phyloP scores from a whole-genome alignment of 2,888 invertebrate species.

The Lasioglossum marginatum region DNA sequence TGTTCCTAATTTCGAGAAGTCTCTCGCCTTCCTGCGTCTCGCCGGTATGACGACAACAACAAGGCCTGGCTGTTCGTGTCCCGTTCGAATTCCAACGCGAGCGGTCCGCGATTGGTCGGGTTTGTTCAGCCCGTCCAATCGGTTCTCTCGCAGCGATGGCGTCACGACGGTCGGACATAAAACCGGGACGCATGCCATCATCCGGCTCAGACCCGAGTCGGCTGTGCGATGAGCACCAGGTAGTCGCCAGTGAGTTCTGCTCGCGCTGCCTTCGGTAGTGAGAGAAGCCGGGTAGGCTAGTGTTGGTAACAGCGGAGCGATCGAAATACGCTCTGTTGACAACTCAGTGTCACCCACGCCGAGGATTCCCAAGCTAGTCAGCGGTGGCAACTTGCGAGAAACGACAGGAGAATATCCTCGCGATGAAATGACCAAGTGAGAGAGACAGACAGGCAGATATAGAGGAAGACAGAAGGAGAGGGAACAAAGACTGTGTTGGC shows the following conservation, averaged over 20 bases:
- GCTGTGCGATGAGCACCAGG: constrained; percentile 76
- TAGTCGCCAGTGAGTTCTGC: constrained; percentile 73
- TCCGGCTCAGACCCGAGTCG: constrained; percentile 78
- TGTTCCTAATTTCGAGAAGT: constrained; percentile 64
- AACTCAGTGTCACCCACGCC: constrained; percentile 5
- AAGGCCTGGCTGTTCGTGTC: constrained; percentile 48
- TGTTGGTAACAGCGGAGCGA: constrained; percentile 39
- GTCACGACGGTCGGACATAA: constrained; percentile 77
- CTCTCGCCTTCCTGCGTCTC: constrained; percentile 44
- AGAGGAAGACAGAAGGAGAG: constrained; percentile 1
- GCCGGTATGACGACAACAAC: constrained; percentile 63
- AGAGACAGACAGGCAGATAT: constrained; percentile 18
- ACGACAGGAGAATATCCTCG: background rate
- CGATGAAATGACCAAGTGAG: constrained; percentile 25
- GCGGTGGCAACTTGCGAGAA: constrained; percentile 7
- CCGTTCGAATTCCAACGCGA: constrained; percentile 73
- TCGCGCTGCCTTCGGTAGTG: constrained; percentile 70
- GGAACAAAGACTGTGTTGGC: constrained; percentile 53
- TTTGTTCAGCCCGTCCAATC: constrained; percentile 72
- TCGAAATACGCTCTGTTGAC: background rate
- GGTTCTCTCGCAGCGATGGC: constrained; percentile 71
- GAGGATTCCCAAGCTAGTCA: constrained; percentile 3
- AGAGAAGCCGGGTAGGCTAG: constrained; percentile 59
- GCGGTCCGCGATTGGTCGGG: constrained; percentile 83
- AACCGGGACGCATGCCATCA: constrained; percentile 71